phyloP scores from a whole-genome alignment of 1,140 invertebrate genomes.

The Drosophila micromelanica region DNA sequence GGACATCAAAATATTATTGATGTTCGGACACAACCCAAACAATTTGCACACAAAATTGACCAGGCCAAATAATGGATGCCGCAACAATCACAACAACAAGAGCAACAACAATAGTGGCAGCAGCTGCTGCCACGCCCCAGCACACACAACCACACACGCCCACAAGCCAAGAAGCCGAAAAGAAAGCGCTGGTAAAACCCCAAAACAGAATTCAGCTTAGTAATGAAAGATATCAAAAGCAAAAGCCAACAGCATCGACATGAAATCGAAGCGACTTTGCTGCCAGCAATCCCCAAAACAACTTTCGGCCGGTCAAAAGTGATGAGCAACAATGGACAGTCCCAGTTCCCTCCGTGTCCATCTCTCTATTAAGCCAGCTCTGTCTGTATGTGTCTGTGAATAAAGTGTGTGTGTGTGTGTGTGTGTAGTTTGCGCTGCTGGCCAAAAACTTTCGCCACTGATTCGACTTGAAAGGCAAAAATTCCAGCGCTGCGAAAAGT shows the following conservation, averaged over 20 bases:
- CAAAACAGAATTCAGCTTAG: slow-evolving; percentile 66
- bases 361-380: slow-evolving; percentile 21
- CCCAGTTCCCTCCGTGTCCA: slow-evolving; percentile 1
- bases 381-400: slow-evolving; percentile 9
- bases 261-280: slow-evolving; percentile 49
- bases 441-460: slow-evolving; percentile 59
- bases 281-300: slow-evolving; percentile 52
- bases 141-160: slow-evolving; percentile 14
- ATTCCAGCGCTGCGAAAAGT: slow-evolving; percentile 46
- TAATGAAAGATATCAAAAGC: slow-evolving; percentile 49
- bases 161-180: slow-evolving; percentile 7
- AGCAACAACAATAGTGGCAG: slow-evolving; percentile 26
- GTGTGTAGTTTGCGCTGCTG: slow-evolving; percentile 61
- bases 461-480: slow-evolving; percentile 59
- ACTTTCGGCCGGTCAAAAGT: slow-evolving; percentile 70
- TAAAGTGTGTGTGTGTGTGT: slow-evolving; percentile 3
- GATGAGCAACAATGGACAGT: slow-evolving; percentile 47
- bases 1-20: slow-evolving; percentile 67
- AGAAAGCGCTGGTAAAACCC: slow-evolving; percentile 16
- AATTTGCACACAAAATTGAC: slow-evolving; percentile 73
- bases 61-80: slow-evolving; percentile 38
- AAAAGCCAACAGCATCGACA: slow-evolving; percentile 68
- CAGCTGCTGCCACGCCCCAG: slow-evolving; percentile 60
- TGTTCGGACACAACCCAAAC: slow-evolving; percentile 67
- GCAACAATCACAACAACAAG: slow-evolving; percentile 6